A percentile compares a stretch with the other conserved stretches of the same genome.
These are phyloP conservation scores for Hippocampus abdominalis DNA, from an alignment of 2,113 vertebrate species.

Conservation along the genomic window DNA sequence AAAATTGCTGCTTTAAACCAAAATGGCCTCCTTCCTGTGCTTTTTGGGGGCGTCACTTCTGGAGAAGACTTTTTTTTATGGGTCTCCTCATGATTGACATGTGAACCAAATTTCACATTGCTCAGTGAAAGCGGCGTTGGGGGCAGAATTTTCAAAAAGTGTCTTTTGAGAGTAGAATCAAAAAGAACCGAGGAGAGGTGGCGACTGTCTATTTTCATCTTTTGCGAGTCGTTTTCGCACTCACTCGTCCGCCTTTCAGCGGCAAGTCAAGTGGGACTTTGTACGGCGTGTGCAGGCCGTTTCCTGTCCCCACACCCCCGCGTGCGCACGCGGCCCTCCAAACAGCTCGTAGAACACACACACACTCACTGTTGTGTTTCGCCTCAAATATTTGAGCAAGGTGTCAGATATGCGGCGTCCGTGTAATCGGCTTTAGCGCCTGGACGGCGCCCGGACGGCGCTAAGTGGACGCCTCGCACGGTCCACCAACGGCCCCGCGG, in stretches of 20 bases:
- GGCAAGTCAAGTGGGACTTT: slow-evolving; percentile 9
- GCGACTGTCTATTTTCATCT: slow-evolving; percentile 1
- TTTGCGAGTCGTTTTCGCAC: slow-evolving; percentile 15
- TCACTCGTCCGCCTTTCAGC: slow-evolving; percentile 13
- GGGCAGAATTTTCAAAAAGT: neutral
- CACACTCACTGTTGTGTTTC: slow-evolving; percentile 40
- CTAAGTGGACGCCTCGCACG: slow-evolving; percentile 12
- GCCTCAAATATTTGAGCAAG: slow-evolving; percentile 62
- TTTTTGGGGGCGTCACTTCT: neutral
- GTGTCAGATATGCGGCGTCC: slow-evolving; percentile 54
- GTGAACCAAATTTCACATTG: neutral
- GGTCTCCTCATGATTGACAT: neutral
- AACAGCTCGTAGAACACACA: slow-evolving; percentile 33
- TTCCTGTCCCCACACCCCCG: slow-evolving; percentile 23
- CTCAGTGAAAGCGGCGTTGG: neutral
- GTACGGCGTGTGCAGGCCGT: slow-evolving; percentile 10
- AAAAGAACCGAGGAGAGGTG: neutral
- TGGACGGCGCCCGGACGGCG: slow-evolving; percentile 43
- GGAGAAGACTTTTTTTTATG: neutral
- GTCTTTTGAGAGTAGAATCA: neutral
- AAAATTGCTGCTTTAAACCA: neutral
- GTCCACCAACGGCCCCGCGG: neutral
- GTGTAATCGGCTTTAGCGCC: slow-evolving; percentile 49
- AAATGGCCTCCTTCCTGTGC: neutral
- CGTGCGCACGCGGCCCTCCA: slow-evolving; percentile 18